These are phyloP conservation scores for Anthophora plumipes DNA, from an alignment of 2,888 invertebrate genomes.

Conservation along the genomic window DNA sequence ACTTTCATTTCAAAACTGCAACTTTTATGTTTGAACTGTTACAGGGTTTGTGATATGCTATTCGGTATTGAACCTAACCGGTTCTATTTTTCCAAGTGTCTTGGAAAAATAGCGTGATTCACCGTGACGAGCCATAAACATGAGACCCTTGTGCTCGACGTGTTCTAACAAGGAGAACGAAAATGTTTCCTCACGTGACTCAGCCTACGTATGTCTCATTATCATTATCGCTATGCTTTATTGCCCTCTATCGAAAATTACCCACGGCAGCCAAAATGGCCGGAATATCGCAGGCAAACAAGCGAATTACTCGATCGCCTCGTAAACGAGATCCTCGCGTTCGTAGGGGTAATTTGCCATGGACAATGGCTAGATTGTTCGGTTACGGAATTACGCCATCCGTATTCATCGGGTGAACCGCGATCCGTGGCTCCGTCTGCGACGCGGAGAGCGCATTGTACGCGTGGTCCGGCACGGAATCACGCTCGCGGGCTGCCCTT, in stretches of 20 bases:
- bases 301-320: not conserved
- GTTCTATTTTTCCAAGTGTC: no score
- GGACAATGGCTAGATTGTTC: constrained; percentile 34
- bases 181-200: not conserved
- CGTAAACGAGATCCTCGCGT: constrained; percentile 51
- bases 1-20: no score
- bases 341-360: constrained; percentile 43
- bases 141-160: no score
- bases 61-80: no score
- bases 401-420: constrained; percentile 59
- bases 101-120: no score
- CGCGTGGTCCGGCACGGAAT: constrained; percentile 43
- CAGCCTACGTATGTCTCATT: not conserved
- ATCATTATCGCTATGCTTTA: constrained; percentile 5
- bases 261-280: not conserved
- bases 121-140: no score
- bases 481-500: constrained; percentile 59
- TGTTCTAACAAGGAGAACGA: no score
- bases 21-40: no score
- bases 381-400: constrained; percentile 51
- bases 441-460: constrained; percentile 26
- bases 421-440: constrained; percentile 46
- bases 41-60: no score
- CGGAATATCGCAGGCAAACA: not conserved
- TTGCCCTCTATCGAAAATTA: not conserved